Base-by-base conservation (phyloP, 2,797 vertebrate species). In the Taenioides sp. region DNA sequence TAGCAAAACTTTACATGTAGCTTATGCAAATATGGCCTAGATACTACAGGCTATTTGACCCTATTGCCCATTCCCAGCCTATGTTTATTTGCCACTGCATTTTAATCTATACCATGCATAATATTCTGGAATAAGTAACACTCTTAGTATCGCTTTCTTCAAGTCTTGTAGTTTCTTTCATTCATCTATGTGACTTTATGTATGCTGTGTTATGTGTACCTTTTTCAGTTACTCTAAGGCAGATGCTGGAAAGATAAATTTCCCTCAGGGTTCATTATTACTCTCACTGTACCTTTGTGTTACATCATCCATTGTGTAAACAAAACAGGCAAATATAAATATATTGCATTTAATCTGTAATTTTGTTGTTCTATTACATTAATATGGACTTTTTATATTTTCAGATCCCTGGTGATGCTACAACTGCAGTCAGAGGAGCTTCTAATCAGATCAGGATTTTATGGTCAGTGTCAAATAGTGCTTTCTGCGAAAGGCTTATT, bases 381-480 rank as follows among this genome's bases (percentile, higher is more conserved):
- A 34, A 61, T 34, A 2, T 37, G 31, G 7, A 62, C 31, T 10
- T 37, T 62, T 37, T 62, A 34, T n/a, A 43, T 66, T 67, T 18
- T 55, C 49, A 67, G 50, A 40, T 54, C 3, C 63, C 62, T 68
- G 37, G 31, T 67, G 69, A 18, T 59, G 14, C 17, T 31, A 3
- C 18, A 27, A 7, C 40, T 12, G 61, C 28, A 52, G 28, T 55
- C 59, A 37, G 25, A 28, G 71, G 20, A 34, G 69, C 57, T 70
- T 23, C 3, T 80, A 75, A 80, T 59, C 70, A 63, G 73, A 76
- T 74, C 62, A 74, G 59, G 73, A 79, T 54, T 71, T 58, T 67
- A 37, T 28, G 58, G 40, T 74, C 60, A 67, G 54, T 66, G 37
- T 71, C 37, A 58, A 71, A 73, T 37, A 59, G 50, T 52, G 27